A percentile compares a stretch with the other conserved stretches of the same genome.
Evolutionary conservation across 2,888 invertebrate genomes (phyloP).

Genomic region (Ectemnius continuus): DNA sequence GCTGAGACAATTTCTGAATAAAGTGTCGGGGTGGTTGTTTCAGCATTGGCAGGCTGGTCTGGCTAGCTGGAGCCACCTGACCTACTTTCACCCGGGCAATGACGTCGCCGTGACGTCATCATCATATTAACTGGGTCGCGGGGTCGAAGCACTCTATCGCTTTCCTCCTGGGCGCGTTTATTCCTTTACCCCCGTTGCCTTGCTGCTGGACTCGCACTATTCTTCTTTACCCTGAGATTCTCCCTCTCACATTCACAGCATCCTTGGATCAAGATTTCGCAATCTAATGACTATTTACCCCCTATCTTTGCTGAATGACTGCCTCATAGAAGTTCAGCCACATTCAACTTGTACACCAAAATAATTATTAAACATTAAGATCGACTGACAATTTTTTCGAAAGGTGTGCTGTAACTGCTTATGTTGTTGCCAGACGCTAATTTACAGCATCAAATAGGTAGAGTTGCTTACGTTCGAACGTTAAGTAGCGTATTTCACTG

Average conservation of each 20-base stretch:
- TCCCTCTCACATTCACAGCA: background rate
- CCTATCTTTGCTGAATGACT: background rate
- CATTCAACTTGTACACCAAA: too few relatives aligned
- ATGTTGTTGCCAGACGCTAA: too few relatives aligned
- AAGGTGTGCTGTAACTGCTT: too few relatives aligned
- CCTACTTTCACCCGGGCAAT: conserved; percentile 82
- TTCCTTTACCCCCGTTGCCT: conserved; percentile 23
- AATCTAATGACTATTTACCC: background rate
- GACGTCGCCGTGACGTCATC: conserved; percentile 77
- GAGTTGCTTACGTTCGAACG: background rate
- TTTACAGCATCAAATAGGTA: background rate
- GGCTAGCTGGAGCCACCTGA: conserved; percentile 83
- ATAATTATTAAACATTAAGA: too few relatives aligned
- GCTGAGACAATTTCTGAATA: conserved; percentile 70
- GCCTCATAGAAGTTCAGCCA: background rate
- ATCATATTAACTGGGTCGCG: conserved; percentile 72
- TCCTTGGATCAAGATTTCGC: background rate
- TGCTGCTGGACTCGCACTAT: background rate
- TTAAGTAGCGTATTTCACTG: background rate
- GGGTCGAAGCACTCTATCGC: conserved; percentile 71
- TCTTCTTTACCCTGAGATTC: background rate
- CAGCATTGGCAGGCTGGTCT: conserved; percentile 71
- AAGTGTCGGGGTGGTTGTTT: conserved; percentile 80
- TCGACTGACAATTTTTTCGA: too few relatives aligned
- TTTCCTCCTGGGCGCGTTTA: too few relatives aligned